Evolutionary conservation across 1,140 invertebrate species (phyloP), one percentile per base, ranked within the genome.

Genomic region (Luehdorfia chinensis): DNA sequence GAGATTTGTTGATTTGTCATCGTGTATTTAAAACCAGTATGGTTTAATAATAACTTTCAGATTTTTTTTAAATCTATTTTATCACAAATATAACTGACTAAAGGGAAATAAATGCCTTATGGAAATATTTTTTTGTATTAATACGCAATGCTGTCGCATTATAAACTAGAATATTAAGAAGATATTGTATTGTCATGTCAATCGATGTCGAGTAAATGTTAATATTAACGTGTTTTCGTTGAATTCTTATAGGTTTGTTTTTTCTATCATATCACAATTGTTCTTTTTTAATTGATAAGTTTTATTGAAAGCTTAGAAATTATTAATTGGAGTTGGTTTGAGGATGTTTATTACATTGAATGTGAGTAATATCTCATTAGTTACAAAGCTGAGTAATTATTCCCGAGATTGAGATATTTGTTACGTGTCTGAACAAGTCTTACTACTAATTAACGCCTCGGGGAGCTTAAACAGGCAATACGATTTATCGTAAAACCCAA

Each of bases 401-500:
- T 39, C 47, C 23, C 18, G 49, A 57, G 48, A 65, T 55, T 58
- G 50, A 66, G 50, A 70, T 69, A 64, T 64, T 63, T 57, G 57
- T 64, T 68, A 63, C 64, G 54, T 68, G 66, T 67, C 58, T 57
- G 60, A 69, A 66, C 64, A 74, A 75, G 62, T 66, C 55, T 58
- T 74, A 71, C 67, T 66, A 70, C 74, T 84, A 81, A 80, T 83
- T 84, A 85, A 70, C 59, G 70, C 71, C 71, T 71, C 45, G 63
- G 59, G 70, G 66, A 75, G 62, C 68, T 70, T 66, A 78, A 75
- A 75, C 75, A 76, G 71, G 64, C 72, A 73, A 59, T 63, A 63
- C 78, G 68, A 84, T 83, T 83, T 79, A 86, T 86, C 78, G 69
- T 73, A 71, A 81, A 83, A 77, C 74, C 83, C 67, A 79, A 86